Base-by-base conservation (phyloP, 2,888 invertebrate genomes). In the Thalpophila matura region DNA sequence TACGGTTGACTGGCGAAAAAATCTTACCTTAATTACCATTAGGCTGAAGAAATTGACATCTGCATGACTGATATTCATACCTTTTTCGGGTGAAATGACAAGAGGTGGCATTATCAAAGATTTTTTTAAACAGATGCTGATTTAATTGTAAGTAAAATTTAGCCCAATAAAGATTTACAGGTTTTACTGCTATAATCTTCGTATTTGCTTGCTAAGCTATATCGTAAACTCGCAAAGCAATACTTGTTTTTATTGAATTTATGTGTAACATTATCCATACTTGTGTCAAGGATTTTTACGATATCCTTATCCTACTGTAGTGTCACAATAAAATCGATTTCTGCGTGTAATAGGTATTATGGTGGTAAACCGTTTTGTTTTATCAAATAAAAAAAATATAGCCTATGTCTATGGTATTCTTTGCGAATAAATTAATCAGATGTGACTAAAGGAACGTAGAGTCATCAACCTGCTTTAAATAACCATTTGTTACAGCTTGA, bases 1-100 rank as follows among this genome's bases (percentile, higher is more conserved):
- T 80, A 81, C 76, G 76, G 79, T 45, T 46, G 70, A 73, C 46
- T 51, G 37, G 67, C 47, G 26, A 76, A 74, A 81, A 81, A 77
- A 75, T 58, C 42, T 59, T 67, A 67, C 60, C 72, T 64, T 80
- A 77, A 82, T 81, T 75, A 77, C 59, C 65, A 67, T 57, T 64
- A 58, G 31, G 14, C 24, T 58, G 59, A 35, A 46, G 62, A 50
- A 69, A 68, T 64, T 61, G 63, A 47, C 51, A 50, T 40, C 40
- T 49, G 43, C 37, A 49, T 59, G 40, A 57, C 22, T 50, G 57
- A 29, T 40, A 51, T 51, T 29, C n/a, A 27, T 38, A 12, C 33
- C 37, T 49, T 54, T 35, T 62, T 38, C 29, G 53, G 14, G 29
- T 40, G 12, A 33, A 35, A 45, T 37, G 16, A 55, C n/a, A 37